Conservation (phyloP, 2,797 vertebrate species). For the Scolopax rusticola region DNA sequence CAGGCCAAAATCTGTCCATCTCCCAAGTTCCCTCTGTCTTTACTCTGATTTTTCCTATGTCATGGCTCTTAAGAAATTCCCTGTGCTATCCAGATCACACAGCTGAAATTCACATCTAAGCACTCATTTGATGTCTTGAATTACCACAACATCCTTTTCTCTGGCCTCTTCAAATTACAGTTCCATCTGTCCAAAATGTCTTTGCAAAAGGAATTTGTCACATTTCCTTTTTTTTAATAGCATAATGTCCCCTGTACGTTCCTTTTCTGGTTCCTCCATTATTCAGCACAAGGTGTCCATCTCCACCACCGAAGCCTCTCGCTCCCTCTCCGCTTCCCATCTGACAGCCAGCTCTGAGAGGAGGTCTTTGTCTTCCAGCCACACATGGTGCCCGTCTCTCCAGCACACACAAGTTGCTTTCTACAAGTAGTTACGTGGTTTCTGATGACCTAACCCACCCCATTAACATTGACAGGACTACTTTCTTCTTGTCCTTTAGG, state of each 20-base stretch:
- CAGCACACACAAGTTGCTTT: background rate
- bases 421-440: background rate
- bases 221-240: background rate
- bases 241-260: rapidly evolving
- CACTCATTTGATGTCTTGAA: background rate
- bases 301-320: background rate
- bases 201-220: background rate
- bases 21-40: background rate
- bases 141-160: background rate
- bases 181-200: background rate
- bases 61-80: background rate
- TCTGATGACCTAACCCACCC: background rate
- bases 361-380: background rate
- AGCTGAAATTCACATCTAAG: background rate
- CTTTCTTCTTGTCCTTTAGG: background rate
- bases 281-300: background rate
- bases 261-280: background rate
- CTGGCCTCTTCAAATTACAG: background rate
- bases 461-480: background rate
- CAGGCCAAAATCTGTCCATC: background rate
- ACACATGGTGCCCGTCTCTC: background rate
- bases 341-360: background rate
- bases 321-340: background rate
- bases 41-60: background rate
- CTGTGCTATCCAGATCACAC: background rate